These are phyloP conservation scores for Labroides dimidiatus DNA, from an alignment of 2,797 vertebrate genomes.

Conservation along the genomic window DNA sequence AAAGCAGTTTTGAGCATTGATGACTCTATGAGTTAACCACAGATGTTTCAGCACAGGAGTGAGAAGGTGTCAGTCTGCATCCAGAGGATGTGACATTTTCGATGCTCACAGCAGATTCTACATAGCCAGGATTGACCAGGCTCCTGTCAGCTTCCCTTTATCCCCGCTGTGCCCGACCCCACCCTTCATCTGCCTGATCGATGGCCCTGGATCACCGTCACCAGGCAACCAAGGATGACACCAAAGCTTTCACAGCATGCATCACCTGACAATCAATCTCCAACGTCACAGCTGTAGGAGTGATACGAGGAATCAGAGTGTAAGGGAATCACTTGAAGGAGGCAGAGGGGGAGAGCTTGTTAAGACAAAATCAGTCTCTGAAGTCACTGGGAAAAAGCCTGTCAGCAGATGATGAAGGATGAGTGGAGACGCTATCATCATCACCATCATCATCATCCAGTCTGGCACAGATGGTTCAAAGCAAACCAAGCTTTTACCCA, in stretches of 20 bases:
- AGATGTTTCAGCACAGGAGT: not conserved
- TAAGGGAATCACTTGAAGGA: slow-evolving; percentile 24
- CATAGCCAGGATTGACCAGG: slow-evolving; percentile 50
- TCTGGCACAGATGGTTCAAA: slow-evolving; percentile 29
- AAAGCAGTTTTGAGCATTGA: not conserved
- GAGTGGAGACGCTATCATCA: slow-evolving; percentile 37
- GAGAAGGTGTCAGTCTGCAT: slow-evolving; percentile 4
- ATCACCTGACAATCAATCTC: slow-evolving; percentile 40
- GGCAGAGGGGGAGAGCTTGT: not conserved
- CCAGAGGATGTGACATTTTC: slow-evolving; percentile 64
- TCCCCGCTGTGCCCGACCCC: slow-evolving; percentile 53
- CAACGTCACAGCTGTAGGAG: slow-evolving; percentile 14
- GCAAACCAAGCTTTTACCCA: slow-evolving; percentile 11
- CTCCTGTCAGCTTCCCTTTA: slow-evolving; percentile 63
- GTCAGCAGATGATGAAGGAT: slow-evolving; percentile 56
- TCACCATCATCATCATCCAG: slow-evolving; percentile 17
- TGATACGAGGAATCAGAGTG: slow-evolving; percentile 10
- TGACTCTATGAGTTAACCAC: not conserved
- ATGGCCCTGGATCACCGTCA: slow-evolving; percentile 72
- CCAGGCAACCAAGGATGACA: slow-evolving; percentile 78
- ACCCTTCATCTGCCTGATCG: slow-evolving; percentile 72
- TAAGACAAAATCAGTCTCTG: slow-evolving; percentile 2
- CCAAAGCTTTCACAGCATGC: slow-evolving; percentile 53
- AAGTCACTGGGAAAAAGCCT: slow-evolving; percentile 22
- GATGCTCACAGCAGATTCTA: slow-evolving; percentile 27